A percentile compares a stretch with the other conserved stretches of the same genome.
These are phyloP conservation scores for Seriola aureovittata DNA, from an alignment of 2,113 vertebrate species.

Conservation along the genomic window DNA sequence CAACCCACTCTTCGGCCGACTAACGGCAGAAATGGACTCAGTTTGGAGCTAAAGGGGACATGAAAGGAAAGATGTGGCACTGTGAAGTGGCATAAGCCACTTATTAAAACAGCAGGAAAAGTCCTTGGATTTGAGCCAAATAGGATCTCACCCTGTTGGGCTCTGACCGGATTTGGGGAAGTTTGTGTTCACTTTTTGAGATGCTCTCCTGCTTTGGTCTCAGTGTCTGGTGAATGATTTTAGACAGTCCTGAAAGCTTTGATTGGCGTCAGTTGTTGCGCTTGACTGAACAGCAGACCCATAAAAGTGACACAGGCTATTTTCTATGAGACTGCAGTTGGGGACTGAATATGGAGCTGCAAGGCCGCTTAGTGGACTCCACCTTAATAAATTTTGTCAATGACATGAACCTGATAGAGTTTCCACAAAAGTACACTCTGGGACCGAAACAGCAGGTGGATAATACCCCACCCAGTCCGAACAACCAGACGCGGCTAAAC, in stretches of 20 bases:
- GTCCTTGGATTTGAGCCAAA: slow-evolving; percentile 85
- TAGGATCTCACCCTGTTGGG: slow-evolving; percentile 87
- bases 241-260: slow-evolving; percentile 62
- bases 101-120: slow-evolving; percentile 90
- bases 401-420: slow-evolving; percentile 83
- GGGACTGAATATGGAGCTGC: slow-evolving; percentile 76
- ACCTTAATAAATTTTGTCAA: slow-evolving; percentile 84
- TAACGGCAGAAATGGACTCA: slow-evolving; percentile 69
- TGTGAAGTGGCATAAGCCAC: slow-evolving; percentile 75
- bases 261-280: slow-evolving; percentile 75
- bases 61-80: slow-evolving; percentile 82
- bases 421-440: slow-evolving; percentile 59
- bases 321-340: background rate
- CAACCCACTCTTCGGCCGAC: slow-evolving; percentile 36
- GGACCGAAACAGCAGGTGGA: slow-evolving; percentile 61
- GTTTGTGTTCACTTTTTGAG: slow-evolving; percentile 62
- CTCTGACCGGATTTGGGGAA: slow-evolving; percentile 81
- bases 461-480: slow-evolving; percentile 34
- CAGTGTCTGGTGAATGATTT: slow-evolving; percentile 54
- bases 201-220: slow-evolving; percentile 30
- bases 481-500: slow-evolving; percentile 72
- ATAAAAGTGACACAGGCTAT: slow-evolving; percentile 28
- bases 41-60: slow-evolving; percentile 51
- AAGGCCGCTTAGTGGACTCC: slow-evolving; percentile 77
- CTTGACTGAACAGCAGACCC: slow-evolving; percentile 15